Evolutionary conservation across 2,888 invertebrate genomes (phyloP).

Genomic region (Rhopalosiphum nymphaeae): DNA sequence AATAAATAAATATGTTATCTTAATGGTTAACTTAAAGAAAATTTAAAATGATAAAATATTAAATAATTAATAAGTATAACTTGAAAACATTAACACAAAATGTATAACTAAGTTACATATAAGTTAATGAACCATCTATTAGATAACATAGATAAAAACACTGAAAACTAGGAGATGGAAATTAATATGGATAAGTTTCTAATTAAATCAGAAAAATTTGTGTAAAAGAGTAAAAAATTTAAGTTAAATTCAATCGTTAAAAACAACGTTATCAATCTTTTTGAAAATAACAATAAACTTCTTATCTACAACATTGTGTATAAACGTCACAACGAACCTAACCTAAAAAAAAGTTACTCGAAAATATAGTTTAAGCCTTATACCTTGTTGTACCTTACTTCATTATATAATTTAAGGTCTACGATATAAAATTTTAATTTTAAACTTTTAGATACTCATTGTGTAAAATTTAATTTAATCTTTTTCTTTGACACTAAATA

Average conservation of each 20-base stretch:
- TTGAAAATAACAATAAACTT: conserved; percentile 22
- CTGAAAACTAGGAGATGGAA: background rate
- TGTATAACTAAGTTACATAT: background rate
- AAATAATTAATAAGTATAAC: background rate
- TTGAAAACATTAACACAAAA: background rate
- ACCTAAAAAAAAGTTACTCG: background rate
- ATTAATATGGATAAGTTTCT: background rate
- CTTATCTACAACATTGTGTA: background rate
- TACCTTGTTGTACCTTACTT: too few species aligned
- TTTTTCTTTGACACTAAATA: too few species aligned
- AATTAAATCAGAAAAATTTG: background rate
- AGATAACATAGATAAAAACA: background rate
- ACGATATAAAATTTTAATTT: too few species aligned
- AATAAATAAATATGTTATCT: background rate
- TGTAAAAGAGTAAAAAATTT: background rate
- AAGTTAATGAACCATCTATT: background rate
- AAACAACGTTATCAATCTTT: conserved; percentile 36
- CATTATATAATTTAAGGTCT: too few species aligned
- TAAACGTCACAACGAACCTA: background rate
- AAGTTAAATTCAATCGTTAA: background rate
- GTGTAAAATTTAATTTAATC: too few species aligned
- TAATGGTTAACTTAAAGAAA: background rate
- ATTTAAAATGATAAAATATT: background rate
- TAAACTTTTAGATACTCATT: too few species aligned
- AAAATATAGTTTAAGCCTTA: background rate